These are phyloP conservation scores for Oceanodroma tethys DNA, from an alignment of 2,113 vertebrate genomes.

Conservation along the genomic window DNA sequence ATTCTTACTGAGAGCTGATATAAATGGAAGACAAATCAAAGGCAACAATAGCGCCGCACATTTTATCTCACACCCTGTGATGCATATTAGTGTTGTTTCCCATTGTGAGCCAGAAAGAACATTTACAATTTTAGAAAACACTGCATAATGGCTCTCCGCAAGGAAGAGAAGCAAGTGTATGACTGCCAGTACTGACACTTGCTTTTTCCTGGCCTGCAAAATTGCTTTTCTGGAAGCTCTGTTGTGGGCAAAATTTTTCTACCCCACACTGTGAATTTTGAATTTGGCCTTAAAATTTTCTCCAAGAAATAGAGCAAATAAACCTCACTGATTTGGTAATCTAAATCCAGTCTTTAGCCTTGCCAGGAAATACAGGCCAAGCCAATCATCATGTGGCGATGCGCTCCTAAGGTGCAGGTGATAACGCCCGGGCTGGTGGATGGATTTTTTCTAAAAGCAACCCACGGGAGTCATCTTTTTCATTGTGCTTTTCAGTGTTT, in stretches of 20 bases:
- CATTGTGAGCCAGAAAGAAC: constrained; percentile 28
- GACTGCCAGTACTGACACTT: not conserved
- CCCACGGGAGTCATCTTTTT: not conserved
- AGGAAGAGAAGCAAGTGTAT: not conserved
- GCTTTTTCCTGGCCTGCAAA: not conserved
- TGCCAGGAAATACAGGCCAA: not conserved
- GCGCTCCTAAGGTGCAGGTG: not conserved
- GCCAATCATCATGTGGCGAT: not conserved
- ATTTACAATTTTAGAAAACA: constrained; percentile 46
- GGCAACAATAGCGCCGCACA: not conserved
- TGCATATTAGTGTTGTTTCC: constrained; percentile 43
- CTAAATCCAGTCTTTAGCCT: not conserved
- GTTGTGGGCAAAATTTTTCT: not conserved
- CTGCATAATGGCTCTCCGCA: not conserved
- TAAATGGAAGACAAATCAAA: constrained; percentile 51
- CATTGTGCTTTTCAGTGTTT: not conserved
- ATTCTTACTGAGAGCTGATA: not conserved
- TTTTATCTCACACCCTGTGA: constrained; percentile 42
- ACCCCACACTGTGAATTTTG: not conserved
- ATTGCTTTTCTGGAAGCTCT: not conserved
- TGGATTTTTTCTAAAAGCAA: not conserved
- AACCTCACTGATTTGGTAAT: not conserved
- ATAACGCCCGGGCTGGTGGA: not conserved
- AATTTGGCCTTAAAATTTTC: not conserved
- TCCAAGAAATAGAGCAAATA: not conserved